Evolutionary conservation across 2,888 invertebrate species (phyloP).

Genomic region (Lypha dubia): DNA sequence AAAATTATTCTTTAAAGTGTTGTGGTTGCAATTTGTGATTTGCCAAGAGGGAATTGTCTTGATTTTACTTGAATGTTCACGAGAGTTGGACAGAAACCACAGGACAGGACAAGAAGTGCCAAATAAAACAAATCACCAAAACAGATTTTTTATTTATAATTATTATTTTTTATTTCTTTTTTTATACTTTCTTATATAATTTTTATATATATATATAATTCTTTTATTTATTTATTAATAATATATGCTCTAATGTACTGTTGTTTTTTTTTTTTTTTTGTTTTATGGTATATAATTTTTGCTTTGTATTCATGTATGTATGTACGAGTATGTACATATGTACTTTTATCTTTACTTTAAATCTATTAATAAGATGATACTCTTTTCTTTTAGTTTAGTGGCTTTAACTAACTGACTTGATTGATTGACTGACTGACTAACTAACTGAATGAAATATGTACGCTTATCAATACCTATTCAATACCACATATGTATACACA

Average conservation of each 20-base stretch:
- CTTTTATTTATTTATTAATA: conserved; percentile 56
- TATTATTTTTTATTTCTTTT: conserved; percentile 55
- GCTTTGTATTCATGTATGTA: conserved; percentile 56
- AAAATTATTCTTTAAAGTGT: too few species aligned
- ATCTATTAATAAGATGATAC: conserved; percentile 31
- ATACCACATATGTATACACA: conserved; percentile 25
- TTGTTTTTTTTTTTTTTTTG: conserved; percentile 74
- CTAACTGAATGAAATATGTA: neutral
- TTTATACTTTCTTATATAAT: conserved; percentile 68
- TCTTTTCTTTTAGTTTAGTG: conserved; percentile 6
- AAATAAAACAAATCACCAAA: neutral
- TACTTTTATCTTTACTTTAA: conserved; percentile 47
- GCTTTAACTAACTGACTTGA: conserved; percentile 33
- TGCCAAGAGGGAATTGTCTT: too few species aligned
- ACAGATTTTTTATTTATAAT: conserved; percentile 52
- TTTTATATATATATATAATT: conserved; percentile 64
- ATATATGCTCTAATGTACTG: conserved; percentile 72
- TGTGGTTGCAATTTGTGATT: too few species aligned
- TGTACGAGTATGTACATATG: conserved; percentile 67
- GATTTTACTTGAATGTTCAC: too few species aligned
- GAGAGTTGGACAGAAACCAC: too few species aligned
- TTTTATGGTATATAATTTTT: too few species aligned
- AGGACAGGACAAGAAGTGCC: too few species aligned
- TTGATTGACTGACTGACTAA: conserved; percentile 43
- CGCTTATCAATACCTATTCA: conserved; percentile 26